Percentiles rank a stretch among this genome's conserved stretches.
These are phyloP conservation scores for Falco naumanni DNA, from an alignment of 2,797 vertebrate species.

Conservation along the genomic window DNA sequence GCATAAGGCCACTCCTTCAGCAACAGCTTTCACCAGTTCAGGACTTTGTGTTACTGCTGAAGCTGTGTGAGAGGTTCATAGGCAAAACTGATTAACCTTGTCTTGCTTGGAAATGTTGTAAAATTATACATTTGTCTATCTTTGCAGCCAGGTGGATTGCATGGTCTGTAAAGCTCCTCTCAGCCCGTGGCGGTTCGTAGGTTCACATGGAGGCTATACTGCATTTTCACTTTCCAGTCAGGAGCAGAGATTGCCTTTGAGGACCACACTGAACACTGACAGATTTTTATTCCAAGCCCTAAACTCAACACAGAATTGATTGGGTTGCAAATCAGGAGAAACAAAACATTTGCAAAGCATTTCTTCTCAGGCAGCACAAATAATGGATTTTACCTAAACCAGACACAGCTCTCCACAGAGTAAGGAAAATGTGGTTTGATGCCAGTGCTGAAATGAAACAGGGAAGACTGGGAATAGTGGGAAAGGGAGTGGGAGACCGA, in stretches of 20 bases:
- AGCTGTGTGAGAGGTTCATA: not conserved
- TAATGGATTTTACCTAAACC: not conserved
- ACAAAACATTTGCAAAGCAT: not conserved
- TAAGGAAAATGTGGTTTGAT: not conserved
- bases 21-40: not conserved
- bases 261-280: not conserved
- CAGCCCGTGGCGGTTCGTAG: constrained; percentile 2
- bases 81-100: not conserved
- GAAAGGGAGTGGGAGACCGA: not conserved
- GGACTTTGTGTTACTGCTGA: constrained; percentile 16
- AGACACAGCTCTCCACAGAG: not conserved
- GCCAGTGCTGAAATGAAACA: not conserved
- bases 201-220: not conserved
- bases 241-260: constrained; percentile 23
- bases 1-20: constrained; percentile 28
- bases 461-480: not conserved
- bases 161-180: not conserved
- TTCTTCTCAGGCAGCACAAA: not conserved
- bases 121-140: constrained; percentile 29
- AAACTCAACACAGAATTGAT: not conserved
- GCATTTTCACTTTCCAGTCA: not conserved
- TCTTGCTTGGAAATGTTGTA: constrained; percentile 2
- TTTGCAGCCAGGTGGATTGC: constrained; percentile 2
- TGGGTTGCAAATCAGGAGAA: not conserved
- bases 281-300: not conserved